phyloP scores from a whole-genome alignment of 2,888 invertebrate species.

The Thymelicus sylvestris region DNA sequence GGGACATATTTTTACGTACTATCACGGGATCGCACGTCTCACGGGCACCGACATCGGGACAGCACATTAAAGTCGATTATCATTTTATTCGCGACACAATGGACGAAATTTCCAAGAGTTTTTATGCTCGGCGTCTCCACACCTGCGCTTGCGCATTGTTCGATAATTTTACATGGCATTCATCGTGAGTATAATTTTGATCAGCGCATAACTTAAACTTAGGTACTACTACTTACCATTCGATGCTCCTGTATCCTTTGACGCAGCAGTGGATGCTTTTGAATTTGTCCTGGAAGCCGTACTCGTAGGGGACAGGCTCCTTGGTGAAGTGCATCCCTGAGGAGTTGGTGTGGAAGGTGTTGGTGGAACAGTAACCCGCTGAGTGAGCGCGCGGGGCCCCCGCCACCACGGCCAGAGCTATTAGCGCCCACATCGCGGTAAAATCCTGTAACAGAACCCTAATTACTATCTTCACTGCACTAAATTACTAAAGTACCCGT shows the following conservation, averaged over 20 bases:
- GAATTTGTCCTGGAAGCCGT: slow-evolving; percentile 88
- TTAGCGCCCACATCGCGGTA: slow-evolving; percentile 59
- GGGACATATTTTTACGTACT: slow-evolving; percentile 20
- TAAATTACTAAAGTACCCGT: slow-evolving; percentile 30
- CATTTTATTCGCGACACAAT: slow-evolving; percentile 70
- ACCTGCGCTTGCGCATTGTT: slow-evolving; percentile 87
- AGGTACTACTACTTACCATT: slow-evolving; percentile 86
- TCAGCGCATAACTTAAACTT: slow-evolving; percentile 36
- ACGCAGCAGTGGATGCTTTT: slow-evolving; percentile 92
- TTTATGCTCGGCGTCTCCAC: slow-evolving; percentile 80
- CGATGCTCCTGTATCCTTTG: slow-evolving; percentile 90
- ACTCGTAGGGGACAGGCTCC: slow-evolving; percentile 88
- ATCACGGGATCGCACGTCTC: slow-evolving; percentile 25
- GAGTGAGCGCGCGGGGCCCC: slow-evolving; percentile 55
- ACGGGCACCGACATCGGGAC: slow-evolving; percentile 8
- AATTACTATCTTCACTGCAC: slow-evolving; percentile 17
- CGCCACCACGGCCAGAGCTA: slow-evolving; percentile 58
- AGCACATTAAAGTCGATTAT: slow-evolving; percentile 50
- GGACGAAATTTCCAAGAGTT: slow-evolving; percentile 64
- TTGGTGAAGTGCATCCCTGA: slow-evolving; percentile 90
- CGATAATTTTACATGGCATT: slow-evolving; percentile 51
- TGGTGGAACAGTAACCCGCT: slow-evolving; percentile 84
- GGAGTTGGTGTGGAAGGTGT: slow-evolving; percentile 84
- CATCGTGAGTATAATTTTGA: slow-evolving; percentile 52
- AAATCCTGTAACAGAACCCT: slow-evolving; percentile 53